Evolutionary conservation across 2,888 invertebrate species (phyloP), one percentile per base, ranked within the genome.

Genomic region (Mimas tiliae): DNA sequence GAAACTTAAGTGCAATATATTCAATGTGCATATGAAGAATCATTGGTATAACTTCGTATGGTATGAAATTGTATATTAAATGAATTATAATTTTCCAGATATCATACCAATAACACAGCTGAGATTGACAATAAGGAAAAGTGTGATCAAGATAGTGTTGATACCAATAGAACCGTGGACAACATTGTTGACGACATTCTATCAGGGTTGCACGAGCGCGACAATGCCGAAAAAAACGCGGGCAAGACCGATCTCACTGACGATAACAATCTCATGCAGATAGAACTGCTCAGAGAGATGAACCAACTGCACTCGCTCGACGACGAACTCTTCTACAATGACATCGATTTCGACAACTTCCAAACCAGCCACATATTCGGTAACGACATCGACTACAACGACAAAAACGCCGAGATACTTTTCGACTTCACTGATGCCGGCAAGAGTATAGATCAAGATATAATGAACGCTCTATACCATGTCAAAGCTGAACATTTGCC

Each of bases 181-280:
- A 92, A 89, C 42, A 91, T 93, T 33, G 92, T 93, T 0, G 91
- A 93, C 67, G 92, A 92, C 38, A 92, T 93, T 38, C 77, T 93
- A 0, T 90, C 92, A 1, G 93, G 89, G 0, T 92, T 93, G 73
- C 92, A 92, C 58, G 93, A 93, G 16, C 38, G 58, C 38, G 58
- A 58, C 42, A 58, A 58, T 19, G 38, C 58, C 6, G 42, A 42
- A 12, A 38, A 58, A 33, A 53, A 33, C 53, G 19, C 38, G 11
- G 19, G 9, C 45, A 19, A 11, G 6, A 58, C 38, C 16, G 58
- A 84, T 27, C 68, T 80, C 11, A 83, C 78, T 7, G 69, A 76
- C 6, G 87, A 89, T 6, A 88, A 91, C n/a, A 87, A 84, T 64
- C 70, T 89, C 6, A 88, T 89, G 85, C 93, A 91, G 74, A 87